Conservation (phyloP, 2,888 invertebrate genomes). For the Agrotis clavis region DNA sequence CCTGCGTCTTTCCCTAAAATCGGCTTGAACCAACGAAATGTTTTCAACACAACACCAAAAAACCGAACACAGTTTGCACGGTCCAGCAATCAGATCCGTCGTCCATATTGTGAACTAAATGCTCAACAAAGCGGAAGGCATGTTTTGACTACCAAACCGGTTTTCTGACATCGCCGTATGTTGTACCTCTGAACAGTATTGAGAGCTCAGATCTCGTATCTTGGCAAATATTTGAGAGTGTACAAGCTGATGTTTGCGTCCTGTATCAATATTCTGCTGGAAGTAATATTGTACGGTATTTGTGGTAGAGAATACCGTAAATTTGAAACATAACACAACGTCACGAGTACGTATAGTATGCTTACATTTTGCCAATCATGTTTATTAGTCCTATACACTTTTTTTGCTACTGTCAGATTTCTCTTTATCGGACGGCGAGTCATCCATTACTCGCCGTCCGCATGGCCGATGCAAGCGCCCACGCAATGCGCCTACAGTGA, state of each 20-base stretch:
- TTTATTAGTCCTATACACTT: neutral
- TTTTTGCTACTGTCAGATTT: too few species aligned
- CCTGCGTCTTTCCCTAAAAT: too few species aligned
- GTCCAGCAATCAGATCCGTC: neutral
- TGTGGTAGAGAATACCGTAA: neutral
- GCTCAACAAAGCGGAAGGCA: slow-evolving; percentile 10
- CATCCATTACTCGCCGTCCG: too few species aligned
- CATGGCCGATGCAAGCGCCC: too few species aligned
- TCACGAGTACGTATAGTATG: neutral
- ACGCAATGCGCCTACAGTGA: too few species aligned
- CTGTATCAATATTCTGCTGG: slow-evolving; percentile 9
- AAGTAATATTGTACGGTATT: slow-evolving; percentile 8
- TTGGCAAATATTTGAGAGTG: slow-evolving; percentile 35
- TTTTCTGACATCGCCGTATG: slow-evolving; percentile 16
- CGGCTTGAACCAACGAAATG: too few species aligned
- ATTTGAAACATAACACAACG: neutral
- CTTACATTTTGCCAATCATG: neutral
- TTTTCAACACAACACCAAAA: neutral
- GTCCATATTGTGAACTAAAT: slow-evolving; percentile 28
- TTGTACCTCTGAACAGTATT: slow-evolving; percentile 29
- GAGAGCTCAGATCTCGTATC: slow-evolving; percentile 25
- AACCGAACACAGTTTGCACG: neutral
- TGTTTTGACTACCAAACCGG: slow-evolving; percentile 25
- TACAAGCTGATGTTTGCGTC: slow-evolving; percentile 12
- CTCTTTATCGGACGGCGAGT: too few species aligned